Evolutionary conservation across 2,113 vertebrate species (phyloP).

Genomic region (Pluvianellus socialis): DNA sequence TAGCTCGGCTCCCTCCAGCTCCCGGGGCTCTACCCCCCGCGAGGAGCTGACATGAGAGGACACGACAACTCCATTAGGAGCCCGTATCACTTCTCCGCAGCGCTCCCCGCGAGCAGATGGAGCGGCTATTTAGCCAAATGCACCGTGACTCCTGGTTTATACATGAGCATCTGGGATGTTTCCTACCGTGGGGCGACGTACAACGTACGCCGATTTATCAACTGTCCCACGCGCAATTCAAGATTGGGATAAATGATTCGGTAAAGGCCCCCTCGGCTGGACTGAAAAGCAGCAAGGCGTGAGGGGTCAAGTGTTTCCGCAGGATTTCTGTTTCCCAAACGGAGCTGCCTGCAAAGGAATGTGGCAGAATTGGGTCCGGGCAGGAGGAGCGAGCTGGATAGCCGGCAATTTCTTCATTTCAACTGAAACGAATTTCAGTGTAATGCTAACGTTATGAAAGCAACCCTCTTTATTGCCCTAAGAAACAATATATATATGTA

Average conservation of each 20-base stretch:
- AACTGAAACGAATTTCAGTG: background rate
- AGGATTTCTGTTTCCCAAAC: slow-evolving; percentile 51
- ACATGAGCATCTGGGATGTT: slow-evolving; percentile 60
- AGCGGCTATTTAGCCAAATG: slow-evolving; percentile 63
- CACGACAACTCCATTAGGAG: slow-evolving; percentile 59
- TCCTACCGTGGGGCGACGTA: slow-evolving; percentile 35
- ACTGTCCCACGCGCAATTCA: slow-evolving; percentile 36
- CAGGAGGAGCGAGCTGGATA: background rate
- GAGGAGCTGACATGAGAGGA: slow-evolving; percentile 25
- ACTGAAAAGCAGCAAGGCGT: slow-evolving; percentile 50
- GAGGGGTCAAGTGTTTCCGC: slow-evolving; percentile 66
- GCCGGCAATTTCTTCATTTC: background rate
- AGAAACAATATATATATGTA: slow-evolving; percentile 18
- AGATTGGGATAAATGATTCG: slow-evolving; percentile 60
- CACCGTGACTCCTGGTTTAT: slow-evolving; percentile 53
- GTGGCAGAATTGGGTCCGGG: background rate
- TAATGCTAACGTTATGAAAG: background rate
- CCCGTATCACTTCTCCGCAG: slow-evolving; percentile 1
- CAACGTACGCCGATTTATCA: slow-evolving; percentile 32
- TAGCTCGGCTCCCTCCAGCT: background rate
- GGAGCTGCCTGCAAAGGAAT: slow-evolving; percentile 48
- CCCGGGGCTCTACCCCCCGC: background rate
- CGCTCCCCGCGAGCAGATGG: slow-evolving; percentile 51
- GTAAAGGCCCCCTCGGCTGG: slow-evolving; percentile 4
- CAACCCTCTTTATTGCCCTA: background rate